These are phyloP conservation scores for Cotesia congregata DNA, from an alignment of 2,888 invertebrate genomes.

Conservation along the genomic window DNA sequence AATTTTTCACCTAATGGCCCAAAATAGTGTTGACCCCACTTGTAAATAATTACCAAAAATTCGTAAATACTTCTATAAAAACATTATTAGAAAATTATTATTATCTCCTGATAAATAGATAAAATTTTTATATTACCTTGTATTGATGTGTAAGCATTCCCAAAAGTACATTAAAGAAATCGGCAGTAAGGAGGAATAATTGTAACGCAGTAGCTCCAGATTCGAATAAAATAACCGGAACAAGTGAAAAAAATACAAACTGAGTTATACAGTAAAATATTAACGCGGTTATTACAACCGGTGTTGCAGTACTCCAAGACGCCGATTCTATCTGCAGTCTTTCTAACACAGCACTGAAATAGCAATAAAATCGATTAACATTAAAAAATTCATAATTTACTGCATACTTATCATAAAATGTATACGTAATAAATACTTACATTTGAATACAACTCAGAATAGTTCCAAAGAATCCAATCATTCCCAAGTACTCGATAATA, in stretches of 20 bases:
- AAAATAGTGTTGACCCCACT: no score
- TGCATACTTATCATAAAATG: neutral
- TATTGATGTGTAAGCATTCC: conserved; percentile 87
- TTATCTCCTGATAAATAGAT: neutral
- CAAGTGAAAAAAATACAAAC: conserved; percentile 82
- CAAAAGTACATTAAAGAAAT: conserved; percentile 86
- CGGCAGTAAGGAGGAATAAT: conserved; percentile 84
- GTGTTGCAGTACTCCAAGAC: conserved; percentile 74
- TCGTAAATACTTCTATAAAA: no score
- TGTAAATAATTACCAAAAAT: no score
- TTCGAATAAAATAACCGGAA: conserved; percentile 81
- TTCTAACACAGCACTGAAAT: conserved; percentile 75
- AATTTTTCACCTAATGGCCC: no score
- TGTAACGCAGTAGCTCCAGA: conserved; percentile 88
- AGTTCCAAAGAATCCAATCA: conserved; percentile 86
- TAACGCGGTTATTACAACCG: conserved; percentile 74
- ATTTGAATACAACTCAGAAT: conserved; percentile 84
- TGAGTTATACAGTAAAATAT: conserved; percentile 79
- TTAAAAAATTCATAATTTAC: neutral
- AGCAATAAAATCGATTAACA: conserved; percentile 11
- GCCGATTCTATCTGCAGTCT: conserved; percentile 76
- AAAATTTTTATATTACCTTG: conserved; percentile 73
- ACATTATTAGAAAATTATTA: no score
- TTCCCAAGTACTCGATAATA: conserved; percentile 84
- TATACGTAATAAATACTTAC: conserved; percentile 72